A percentile compares a stretch with the other conserved stretches of the same genome.
Conservation (phyloP, 2,113 vertebrate species). For the Pomatorhinus ruficollis region DNA sequence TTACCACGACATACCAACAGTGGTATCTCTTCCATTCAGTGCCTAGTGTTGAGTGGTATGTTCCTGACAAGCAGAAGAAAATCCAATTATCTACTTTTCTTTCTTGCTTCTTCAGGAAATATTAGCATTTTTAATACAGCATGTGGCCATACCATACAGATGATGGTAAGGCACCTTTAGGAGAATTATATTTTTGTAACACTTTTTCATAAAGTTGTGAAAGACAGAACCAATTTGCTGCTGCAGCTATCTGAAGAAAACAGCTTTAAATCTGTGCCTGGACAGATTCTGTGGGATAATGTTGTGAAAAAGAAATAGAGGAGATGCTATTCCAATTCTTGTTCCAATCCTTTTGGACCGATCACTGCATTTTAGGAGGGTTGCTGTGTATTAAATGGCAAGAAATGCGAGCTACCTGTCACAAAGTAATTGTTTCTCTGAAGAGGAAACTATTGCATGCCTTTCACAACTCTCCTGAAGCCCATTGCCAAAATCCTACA, state of each 20-base stretch:
- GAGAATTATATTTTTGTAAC: neutral
- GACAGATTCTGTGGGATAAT: neutral
- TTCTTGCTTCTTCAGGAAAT: neutral
- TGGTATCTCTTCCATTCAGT: neutral
- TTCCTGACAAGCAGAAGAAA: slow-evolving; percentile 24
- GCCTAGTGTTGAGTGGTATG: neutral
- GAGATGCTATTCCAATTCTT: neutral
- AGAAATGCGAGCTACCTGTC: neutral
- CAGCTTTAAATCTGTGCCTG: neutral
- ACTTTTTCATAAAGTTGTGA: neutral
- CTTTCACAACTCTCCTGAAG: neutral
- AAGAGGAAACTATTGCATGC: neutral
- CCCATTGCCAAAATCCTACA: neutral
- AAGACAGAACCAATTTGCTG: neutral
- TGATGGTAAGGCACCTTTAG: neutral
- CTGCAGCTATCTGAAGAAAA: neutral
- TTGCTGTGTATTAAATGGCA: neutral
- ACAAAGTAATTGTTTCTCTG: neutral
- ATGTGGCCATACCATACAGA: neutral
- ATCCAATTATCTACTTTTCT: neutral
- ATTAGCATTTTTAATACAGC: neutral
- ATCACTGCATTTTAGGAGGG: neutral
- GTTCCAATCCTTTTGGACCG: neutral
- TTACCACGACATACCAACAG: neutral
- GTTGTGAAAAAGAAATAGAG: neutral